These are phyloP conservation scores for Notoglanidium macrostoma DNA, from an alignment of 2,797 vertebrate genomes.

Conservation along the genomic window DNA sequence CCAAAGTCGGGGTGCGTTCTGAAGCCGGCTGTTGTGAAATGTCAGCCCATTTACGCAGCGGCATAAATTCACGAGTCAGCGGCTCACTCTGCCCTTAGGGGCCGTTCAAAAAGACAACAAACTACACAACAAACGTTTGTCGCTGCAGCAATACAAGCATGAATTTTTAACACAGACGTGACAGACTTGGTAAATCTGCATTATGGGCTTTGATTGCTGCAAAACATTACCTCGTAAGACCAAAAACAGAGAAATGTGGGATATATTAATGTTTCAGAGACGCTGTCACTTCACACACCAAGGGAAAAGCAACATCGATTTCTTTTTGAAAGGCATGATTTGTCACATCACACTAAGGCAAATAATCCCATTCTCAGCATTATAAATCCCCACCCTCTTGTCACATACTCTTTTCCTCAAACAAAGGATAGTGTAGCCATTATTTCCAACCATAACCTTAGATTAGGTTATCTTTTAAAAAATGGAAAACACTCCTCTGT, in stretches of 20 bases:
- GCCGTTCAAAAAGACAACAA: slow-evolving; percentile 30
- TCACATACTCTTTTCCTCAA: neutral
- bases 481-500: neutral
- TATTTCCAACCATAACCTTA: neutral
- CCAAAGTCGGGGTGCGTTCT: slow-evolving; percentile 50
- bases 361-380: neutral
- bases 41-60: slow-evolving; percentile 44
- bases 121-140: slow-evolving; percentile 50
- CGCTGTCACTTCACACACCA: neutral
- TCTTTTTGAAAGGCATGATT: slow-evolving; percentile 23
- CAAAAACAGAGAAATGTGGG: neutral
- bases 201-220: slow-evolving; percentile 14
- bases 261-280: slow-evolving; percentile 24
- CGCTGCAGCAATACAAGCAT: slow-evolving; percentile 34
- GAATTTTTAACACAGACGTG: slow-evolving; percentile 50
- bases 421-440: neutral
- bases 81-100: slow-evolving; percentile 40
- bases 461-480: neutral
- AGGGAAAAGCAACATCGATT: neutral
- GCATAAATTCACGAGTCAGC: slow-evolving; percentile 54
- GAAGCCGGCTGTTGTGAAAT: slow-evolving; percentile 56
- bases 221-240: slow-evolving; percentile 11
- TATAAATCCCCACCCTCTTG: too few relatives aligned
- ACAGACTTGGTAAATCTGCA: slow-evolving; percentile 44
- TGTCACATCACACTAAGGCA: neutral